Conservation (phyloP, 2,888 invertebrate genomes). For the Caenorhabditis sp. region DNA sequence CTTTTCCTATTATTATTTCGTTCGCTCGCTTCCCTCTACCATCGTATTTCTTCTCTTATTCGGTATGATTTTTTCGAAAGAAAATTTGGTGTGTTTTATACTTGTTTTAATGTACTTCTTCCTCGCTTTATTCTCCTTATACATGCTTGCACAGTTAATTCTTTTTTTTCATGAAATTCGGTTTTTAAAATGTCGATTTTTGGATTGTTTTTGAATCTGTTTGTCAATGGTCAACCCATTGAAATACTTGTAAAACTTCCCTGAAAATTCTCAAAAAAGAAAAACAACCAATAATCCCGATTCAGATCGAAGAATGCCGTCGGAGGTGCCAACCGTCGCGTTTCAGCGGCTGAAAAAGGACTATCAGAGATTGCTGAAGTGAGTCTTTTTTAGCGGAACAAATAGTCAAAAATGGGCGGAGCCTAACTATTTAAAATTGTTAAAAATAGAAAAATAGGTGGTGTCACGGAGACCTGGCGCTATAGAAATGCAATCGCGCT, state of each 20-base stretch:
- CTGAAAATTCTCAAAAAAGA: too few relatives aligned
- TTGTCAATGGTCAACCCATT: too few relatives aligned
- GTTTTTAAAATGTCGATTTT: not conserved
- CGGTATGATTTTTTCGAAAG: slow-evolving; percentile 3
- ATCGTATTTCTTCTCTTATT: not conserved
- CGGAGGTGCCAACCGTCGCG: slow-evolving; percentile 85
- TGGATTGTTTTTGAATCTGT: too few relatives aligned
- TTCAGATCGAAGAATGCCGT: slow-evolving; percentile 64
- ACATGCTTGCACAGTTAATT: too few relatives aligned
- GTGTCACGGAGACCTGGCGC: too few relatives aligned
- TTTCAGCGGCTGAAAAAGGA: slow-evolving; percentile 94
- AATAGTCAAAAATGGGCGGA: slow-evolving; percentile 17
- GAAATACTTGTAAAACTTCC: too few relatives aligned
- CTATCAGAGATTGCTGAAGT: slow-evolving; percentile 86
- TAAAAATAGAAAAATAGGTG: too few relatives aligned
- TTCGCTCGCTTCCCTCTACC: not conserved
- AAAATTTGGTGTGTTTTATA: not conserved
- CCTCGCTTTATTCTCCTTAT: too few relatives aligned
- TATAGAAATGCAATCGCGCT: too few relatives aligned
- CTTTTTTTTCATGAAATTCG: not conserved
- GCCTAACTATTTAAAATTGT: too few relatives aligned
- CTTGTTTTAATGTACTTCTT: slow-evolving; percentile 1
- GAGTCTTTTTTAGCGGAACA: not conserved
- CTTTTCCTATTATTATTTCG: not conserved
- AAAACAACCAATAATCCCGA: too few relatives aligned